phyloP scores from a whole-genome alignment of 2,113 vertebrate genomes.

The Zapornia atra region DNA sequence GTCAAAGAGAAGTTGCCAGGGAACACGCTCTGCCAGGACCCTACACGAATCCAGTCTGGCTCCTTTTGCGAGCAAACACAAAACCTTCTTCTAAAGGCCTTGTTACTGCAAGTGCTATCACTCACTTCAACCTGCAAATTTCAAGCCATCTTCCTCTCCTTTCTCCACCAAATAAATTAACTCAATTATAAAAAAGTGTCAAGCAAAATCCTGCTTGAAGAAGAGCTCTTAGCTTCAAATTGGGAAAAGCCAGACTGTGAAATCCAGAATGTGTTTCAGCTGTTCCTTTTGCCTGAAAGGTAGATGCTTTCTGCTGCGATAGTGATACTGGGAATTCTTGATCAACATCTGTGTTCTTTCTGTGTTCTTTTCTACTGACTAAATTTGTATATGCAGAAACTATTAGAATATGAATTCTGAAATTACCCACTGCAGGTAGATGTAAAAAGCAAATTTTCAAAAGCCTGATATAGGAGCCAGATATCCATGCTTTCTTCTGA shows the following conservation, averaged over 20 bases:
- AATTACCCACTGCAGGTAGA: neutral
- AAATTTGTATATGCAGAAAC: neutral
- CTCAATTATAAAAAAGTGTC: neutral
- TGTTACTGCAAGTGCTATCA: neutral
- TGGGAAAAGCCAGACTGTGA: neutral
- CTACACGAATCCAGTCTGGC: neutral
- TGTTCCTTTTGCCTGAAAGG: neutral
- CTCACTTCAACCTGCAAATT: neutral
- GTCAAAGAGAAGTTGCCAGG: constrained; percentile 48
- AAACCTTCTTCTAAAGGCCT: neutral
- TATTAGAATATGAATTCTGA: neutral
- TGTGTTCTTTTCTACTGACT: neutral
- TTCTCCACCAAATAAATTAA: neutral
- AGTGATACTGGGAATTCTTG: neutral
- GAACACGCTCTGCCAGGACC: neutral
- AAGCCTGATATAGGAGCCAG: neutral
- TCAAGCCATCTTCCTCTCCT: neutral
- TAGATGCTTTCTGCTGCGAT: neutral
- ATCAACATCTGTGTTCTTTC: neutral
- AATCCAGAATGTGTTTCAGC: neutral
- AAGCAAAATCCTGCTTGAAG: neutral
- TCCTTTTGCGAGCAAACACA: constrained; percentile 14
- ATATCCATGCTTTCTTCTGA: neutral
- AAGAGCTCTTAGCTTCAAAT: neutral
- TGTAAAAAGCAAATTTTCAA: neutral